Base-by-base conservation (phyloP, 2,797 vertebrate species). In the Zenarchopterus dispar region DNA sequence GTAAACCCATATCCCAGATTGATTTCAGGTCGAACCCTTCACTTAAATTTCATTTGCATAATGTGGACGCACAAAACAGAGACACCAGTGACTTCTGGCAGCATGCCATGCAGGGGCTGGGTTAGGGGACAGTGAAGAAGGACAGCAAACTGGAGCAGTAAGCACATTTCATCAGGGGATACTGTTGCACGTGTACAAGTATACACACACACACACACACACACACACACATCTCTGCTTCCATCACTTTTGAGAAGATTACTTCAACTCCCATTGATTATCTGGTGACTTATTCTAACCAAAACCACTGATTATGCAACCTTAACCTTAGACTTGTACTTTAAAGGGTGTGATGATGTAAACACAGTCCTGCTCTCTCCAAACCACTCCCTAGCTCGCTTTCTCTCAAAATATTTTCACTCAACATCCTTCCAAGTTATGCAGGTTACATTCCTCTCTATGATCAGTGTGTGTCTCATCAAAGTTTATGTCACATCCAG, bases 161-260 rank as follows among this genome's bases (percentile, higher is more conserved):
- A 91, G 88, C 91, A 91, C 83, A 91, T 92, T 91, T 91, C 75
- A 69, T 55, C 77, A 54, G 62, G 28, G 67, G 74, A 73, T 91
- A 84, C 70, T 75, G 84, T 92, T 91, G 77, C 88, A 88, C 66
- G 60, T 52, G 33, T 45, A 50, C 50, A 50, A 77, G 86, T n/a
- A n/a, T n/a, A n/a, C n/a, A n/a, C n/a, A n/a, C 88, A 88, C 65
- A 62, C 55, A 39, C 45, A 50, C 50, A 46, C 75, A 84, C 36
- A 46, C 59, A 63, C 52, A 52, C 62, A 60, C 51, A 72, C 6
- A 72, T 28, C 31, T 41, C 13, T 33, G 36, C 57, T 56, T 58
- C 44, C 8, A 48, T 67, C 54, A 22, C 48, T 57, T 48, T 53
- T 51, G 53, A 73, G 21, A 36, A 58, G 54, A 62, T 57, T 56